Evolutionary conservation across 2,113 vertebrate genomes (phyloP), one percentile per base, ranked within the genome.

Genomic region (Phrynosoma platyrhinos): DNA sequence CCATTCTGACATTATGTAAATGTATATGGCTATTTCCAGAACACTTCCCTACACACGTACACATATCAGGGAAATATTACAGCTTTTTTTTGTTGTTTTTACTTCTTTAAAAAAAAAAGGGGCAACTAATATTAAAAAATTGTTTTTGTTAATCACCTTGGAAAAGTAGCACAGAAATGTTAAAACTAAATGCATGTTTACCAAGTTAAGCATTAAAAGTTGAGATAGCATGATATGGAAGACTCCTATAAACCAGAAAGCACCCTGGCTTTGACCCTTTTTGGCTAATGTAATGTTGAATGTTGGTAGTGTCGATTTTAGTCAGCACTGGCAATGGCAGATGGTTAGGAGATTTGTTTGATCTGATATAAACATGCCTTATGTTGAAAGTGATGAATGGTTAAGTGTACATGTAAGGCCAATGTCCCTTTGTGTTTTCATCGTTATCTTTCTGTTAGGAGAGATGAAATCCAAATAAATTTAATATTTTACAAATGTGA

Each of bases 401-500:
- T 62, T 71, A 68, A 40, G 55, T 52, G 10, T 79, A 77, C 13
- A 30, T 66, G 9, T 69, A 68, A 9, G 32, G 21, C n/a, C 55
- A 52, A 25, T 75, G 27, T 82, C 62, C 27, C 66, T 80, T 40
- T 85, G 32, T 40, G 27, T 40, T 79, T 79, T 32, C 20, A 53
- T 79, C 21, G 71, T 79, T 42, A 20, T 80, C 25, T 87, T 87
- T 9, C 52, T 40, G 9, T 72, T 72, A 71, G 52, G 53, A 84
- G 82, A 40, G 1, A 82, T 84, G 86, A 9, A 89, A 32, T 93
- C 77, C 36, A 53, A 82, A 80, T 92, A 87, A 0, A 74, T 88
- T 85, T 88, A 72, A 85, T 87, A 76, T 77, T 84, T 78, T 2
- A 36, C 36, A 58, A 87, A 68, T 85, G 30, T 86, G 18, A 58